These are phyloP conservation scores for Scyliorhinus canicula DNA, from an alignment of 2,797 vertebrate genomes.

Conservation along the genomic window DNA sequence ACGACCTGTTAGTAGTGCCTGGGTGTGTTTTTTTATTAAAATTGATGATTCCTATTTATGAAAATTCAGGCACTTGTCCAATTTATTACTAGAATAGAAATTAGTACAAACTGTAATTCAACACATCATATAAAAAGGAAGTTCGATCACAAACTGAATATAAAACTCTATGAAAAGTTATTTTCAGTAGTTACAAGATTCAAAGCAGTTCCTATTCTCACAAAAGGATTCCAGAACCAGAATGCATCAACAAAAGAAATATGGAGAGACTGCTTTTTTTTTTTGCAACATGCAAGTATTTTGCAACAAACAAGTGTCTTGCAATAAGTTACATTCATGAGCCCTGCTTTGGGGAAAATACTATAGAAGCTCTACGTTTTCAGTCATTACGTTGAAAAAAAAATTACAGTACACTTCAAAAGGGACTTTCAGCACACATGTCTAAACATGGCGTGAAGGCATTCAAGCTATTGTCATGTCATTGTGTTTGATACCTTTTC, in stretches of 20 bases:
- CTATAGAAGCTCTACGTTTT: neutral
- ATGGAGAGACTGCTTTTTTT: constrained; percentile 25
- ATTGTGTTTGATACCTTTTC: constrained; percentile 52
- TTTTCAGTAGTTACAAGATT: neutral
- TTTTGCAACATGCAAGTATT: constrained; percentile 15
- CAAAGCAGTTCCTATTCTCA: neutral
- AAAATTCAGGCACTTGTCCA: neutral
- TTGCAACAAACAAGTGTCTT: neutral
- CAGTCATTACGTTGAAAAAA: constrained; percentile 1
- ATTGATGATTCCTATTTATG: neutral
- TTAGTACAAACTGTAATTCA: neutral
- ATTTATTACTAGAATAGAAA: neutral
- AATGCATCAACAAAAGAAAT: constrained; percentile 35
- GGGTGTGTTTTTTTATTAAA: neutral
- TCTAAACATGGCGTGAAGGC: constrained; percentile 55
- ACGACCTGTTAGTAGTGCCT: neutral
- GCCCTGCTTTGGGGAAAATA: neutral
- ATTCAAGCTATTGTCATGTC: constrained; percentile 54
- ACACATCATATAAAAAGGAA: neutral
- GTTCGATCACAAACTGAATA: neutral
- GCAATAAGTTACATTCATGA: constrained; percentile 23
- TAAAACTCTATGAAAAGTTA: neutral
- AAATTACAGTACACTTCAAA: constrained; percentile 32
- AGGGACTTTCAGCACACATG: constrained; percentile 41
- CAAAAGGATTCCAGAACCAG: constrained; percentile 30